These are phyloP conservation scores for Grallaria varia DNA, from an alignment of 2,113 vertebrate species.

Conservation along the genomic window DNA sequence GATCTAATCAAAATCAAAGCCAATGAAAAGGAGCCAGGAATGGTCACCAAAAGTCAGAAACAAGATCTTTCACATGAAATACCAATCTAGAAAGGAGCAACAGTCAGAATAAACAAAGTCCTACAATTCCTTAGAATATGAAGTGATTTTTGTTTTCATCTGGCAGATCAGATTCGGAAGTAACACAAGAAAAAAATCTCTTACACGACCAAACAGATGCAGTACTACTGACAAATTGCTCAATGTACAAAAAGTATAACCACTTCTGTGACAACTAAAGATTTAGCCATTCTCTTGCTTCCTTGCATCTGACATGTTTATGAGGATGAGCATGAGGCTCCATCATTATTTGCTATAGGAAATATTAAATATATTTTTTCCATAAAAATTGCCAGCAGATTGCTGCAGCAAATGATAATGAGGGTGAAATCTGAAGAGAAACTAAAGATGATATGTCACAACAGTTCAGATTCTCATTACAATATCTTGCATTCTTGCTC, in stretches of 20 bases:
- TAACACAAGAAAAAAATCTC: constrained; percentile 23
- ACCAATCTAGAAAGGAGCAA: constrained; percentile 21
- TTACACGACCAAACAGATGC: constrained; percentile 42
- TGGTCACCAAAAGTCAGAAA: constrained; percentile 45
- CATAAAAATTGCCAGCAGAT: constrained; percentile 29
- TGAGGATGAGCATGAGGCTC: background rate
- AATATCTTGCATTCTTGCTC: constrained; percentile 61
- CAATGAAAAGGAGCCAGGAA: constrained; percentile 69
- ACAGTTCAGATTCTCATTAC: constrained; percentile 42
- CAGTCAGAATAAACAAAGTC: constrained; percentile 38
- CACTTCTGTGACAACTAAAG: constrained; percentile 45
- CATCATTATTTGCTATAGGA: constrained; percentile 35
- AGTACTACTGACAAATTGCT: constrained; percentile 29
- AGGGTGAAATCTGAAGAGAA: constrained; percentile 23
- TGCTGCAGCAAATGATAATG: constrained; percentile 28
- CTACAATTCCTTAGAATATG: constrained; percentile 28
- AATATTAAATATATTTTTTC: constrained; percentile 31
- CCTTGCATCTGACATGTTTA: constrained; percentile 54
- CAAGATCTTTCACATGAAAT: constrained; percentile 55
- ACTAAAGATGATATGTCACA: constrained; percentile 40
- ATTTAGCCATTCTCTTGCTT: constrained; percentile 46
- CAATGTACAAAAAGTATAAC: constrained; percentile 43
- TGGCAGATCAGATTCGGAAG: constrained; percentile 36
- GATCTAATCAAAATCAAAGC: constrained; percentile 61
- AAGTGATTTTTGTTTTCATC: constrained; percentile 39